Evolutionary conservation across 2,113 vertebrate genomes (phyloP), one percentile per base, ranked within the genome.

Genomic region (Pristiophorus japonicus): DNA sequence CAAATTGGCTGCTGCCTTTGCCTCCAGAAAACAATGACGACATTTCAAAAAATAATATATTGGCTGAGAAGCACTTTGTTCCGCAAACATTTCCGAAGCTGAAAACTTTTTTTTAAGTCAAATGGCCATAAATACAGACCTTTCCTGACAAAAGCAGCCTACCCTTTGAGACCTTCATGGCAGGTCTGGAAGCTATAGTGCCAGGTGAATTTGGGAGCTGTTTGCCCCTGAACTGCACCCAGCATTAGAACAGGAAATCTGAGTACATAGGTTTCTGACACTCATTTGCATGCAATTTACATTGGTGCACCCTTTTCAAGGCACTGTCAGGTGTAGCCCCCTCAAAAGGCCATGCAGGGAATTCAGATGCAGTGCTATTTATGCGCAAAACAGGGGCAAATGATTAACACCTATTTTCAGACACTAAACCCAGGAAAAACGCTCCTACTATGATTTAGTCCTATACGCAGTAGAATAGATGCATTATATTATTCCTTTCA

Each of bases 361-460:
- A 92, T 22, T 92, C 34, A n/a, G 34, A 22, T 42, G 12, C n/a
- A 65, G 59, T 38, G 59, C 59, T 63, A 38, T 22, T 92, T 20
- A 63, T 34, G 59, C 18, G 16, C 18, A 65, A 92, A 92, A 8
- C 34, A 65, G 59, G 88, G 42, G 16, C 34, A 65, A 63, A 38
- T 92, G 62, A 92, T 62, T 63, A 18, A 92, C 51, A 90, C 7
- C n/a, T 14, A 92, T 92, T 92, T 91, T 92, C 88, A 22, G 34
- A 16, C 59, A 63, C 18, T 65, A 63, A 22, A 65, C n/a, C n/a
- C 59, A 92, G 2, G 30, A 34, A 62, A n/a, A 91, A 62, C 0
- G 34, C 27, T 30, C 3, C 20, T 42, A 18, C 62, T 5, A n/a
- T 38, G 6, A 42, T n/a, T 30, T 62, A 91, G 11, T 59, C 14